A percentile compares a stretch with the other conserved stretches of the same genome.
phyloP scores from a whole-genome alignment of 2,113 vertebrate species.

The Martes martes region DNA sequence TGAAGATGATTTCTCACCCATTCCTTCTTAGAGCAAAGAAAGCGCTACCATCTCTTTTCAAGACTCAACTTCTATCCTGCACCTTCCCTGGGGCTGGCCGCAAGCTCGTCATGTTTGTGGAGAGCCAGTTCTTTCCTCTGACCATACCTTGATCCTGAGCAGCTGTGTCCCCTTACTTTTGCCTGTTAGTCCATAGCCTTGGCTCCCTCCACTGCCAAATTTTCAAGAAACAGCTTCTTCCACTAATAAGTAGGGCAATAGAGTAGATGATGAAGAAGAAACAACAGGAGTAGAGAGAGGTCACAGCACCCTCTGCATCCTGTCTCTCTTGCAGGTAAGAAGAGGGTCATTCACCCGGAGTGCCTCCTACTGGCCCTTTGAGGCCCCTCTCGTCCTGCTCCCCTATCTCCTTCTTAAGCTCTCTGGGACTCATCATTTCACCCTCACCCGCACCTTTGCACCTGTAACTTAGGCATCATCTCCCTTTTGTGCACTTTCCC shows the following conservation, averaged over 20 bases:
- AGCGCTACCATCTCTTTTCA: no score
- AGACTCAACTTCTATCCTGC: fast-evolving
- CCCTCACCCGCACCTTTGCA: fast-evolving
- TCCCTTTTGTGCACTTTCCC: background rate
- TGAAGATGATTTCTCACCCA: background rate
- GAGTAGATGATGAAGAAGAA: background rate
- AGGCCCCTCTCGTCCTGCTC: fast-evolving
- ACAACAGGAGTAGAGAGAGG: background rate
- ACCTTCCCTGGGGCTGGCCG: background rate
- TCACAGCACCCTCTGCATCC: background rate
- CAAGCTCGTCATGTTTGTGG: background rate
- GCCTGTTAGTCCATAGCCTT: background rate
- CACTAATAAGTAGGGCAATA: background rate
- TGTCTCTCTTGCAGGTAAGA: background rate
- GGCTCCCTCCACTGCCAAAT: background rate
- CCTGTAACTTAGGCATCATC: fast-evolving
- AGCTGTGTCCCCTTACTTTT: background rate
- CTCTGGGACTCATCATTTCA: background rate
- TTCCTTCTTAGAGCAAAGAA: background rate
- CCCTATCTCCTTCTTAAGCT: background rate
- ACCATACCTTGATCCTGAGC: background rate
- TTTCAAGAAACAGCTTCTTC: background rate
- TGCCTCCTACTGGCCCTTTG: background rate
- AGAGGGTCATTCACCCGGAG: background rate
- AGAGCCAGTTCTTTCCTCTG: background rate